Conservation (phyloP, 2,888 invertebrate genomes). For the Gibbula magus region DNA sequence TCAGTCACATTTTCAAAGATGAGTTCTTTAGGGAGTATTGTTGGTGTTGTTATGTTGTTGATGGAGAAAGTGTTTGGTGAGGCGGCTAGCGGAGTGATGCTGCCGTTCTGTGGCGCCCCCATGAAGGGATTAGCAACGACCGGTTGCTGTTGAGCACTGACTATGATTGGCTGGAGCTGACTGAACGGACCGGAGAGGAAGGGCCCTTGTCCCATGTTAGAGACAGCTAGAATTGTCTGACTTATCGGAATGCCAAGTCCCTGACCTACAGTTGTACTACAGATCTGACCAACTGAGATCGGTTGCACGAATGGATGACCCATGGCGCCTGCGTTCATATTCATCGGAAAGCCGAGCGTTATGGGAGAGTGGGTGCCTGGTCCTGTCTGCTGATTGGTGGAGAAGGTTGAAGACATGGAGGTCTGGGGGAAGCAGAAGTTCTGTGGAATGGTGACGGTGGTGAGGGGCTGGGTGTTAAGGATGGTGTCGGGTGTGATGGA, state of each 20-base stretch:
- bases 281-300: conserved; percentile 39
- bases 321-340: conserved; percentile 29
- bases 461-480: not conserved
- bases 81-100: not conserved
- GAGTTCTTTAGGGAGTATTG: not conserved
- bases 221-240: conserved; percentile 39
- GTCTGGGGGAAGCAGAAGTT: conserved; percentile 42
- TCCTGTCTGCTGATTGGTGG: conserved; percentile 19
- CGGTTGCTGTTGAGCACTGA: conserved; percentile 42
- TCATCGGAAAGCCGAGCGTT: conserved; percentile 36
- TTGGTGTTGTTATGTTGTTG: not conserved
- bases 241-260: conserved; percentile 32
- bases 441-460: conserved; percentile 41
- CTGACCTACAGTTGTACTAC: conserved; percentile 15
- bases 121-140: conserved; percentile 41
- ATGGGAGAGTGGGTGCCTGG: conserved; percentile 7
- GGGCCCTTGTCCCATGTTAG: conserved; percentile 34
- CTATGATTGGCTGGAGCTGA: conserved; percentile 45
- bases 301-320: conserved; percentile 44
- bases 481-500: conserved; percentile 14
- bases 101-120: conserved; percentile 31
- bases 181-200: conserved; percentile 38
- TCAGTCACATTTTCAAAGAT: not conserved
- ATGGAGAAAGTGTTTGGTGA: conserved; percentile 17
- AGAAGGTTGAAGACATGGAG: conserved; percentile 18